phyloP scores from a whole-genome alignment of 30 jellyfish, hydroid and myxozoan genomes.

The Phacellophora camtschatica region DNA sequence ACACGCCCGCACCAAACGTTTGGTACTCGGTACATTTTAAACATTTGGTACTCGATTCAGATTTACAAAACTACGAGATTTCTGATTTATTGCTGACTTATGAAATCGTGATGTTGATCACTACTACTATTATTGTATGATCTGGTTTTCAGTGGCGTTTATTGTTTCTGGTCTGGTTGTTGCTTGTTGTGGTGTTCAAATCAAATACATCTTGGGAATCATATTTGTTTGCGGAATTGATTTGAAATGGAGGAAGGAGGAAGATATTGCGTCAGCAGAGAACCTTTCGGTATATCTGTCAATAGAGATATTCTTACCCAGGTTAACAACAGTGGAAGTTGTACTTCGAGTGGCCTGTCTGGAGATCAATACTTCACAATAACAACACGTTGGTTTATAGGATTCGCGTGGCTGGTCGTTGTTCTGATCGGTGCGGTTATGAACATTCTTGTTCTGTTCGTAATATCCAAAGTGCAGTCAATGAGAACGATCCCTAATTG shows the following conservation, averaged over 20 bases:
- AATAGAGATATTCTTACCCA: conserved; percentile 18
- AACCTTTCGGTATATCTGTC: conserved; percentile 55
- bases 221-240: background rate
- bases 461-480: background rate
- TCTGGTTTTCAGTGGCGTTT: too few species aligned
- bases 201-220: background rate
- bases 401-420: conserved; percentile 30
- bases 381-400: conserved; percentile 10
- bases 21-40: too few species aligned
- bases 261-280: conserved; percentile 33
- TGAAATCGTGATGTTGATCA: too few species aligned
- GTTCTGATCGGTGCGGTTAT: conserved; percentile 41
- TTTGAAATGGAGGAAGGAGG: conserved; percentile 26
- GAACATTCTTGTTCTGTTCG: conserved; percentile 36
- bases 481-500: conserved; percentile 62
- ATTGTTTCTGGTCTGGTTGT: background rate
- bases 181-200: background rate
- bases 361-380: conserved; percentile 12
- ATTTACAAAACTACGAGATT: too few species aligned
- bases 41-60: too few species aligned
- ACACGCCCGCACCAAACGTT: too few species aligned
- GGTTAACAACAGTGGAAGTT: conserved; percentile 16
- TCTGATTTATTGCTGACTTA: too few species aligned
- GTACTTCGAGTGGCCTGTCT: background rate
- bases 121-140: too few species aligned